Evolutionary conservation across 1,140 invertebrate genomes (phyloP).

Genomic region (Papilio polyxenes): DNA sequence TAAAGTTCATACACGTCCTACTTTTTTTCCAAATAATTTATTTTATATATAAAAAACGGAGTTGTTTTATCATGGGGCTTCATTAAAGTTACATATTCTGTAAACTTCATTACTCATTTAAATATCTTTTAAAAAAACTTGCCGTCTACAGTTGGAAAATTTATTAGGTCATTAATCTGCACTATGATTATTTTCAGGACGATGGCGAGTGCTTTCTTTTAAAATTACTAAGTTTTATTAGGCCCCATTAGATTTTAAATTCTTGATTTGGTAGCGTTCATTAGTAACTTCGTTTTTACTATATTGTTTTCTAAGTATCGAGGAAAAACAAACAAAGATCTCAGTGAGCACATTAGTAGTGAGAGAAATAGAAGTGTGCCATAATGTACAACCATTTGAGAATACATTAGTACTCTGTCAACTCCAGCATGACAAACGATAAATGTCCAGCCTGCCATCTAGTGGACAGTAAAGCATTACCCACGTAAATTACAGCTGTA

Average conservation of each 20-base stretch:
- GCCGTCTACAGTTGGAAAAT: background rate
- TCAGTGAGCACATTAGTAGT: constrained; percentile 21
- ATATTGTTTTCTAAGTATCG: background rate
- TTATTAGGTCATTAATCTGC: background rate
- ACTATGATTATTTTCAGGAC: background rate
- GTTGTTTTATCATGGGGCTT: background rate
- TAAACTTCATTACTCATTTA: background rate
- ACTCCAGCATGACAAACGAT: constrained; percentile 36
- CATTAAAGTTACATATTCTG: background rate
- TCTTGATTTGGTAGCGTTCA: background rate
- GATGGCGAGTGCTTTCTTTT: background rate
- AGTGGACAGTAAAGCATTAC: constrained; percentile 27
- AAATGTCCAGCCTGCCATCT: constrained; percentile 24
- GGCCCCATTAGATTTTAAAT: background rate
- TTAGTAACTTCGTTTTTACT: background rate
- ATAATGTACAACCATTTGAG: constrained; percentile 14
- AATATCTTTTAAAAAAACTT: too few species aligned
- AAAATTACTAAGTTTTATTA: background rate
- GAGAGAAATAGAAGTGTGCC: background rate
- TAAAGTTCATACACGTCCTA: background rate
- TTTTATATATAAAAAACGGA: background rate
- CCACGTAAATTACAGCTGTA: constrained; percentile 4
- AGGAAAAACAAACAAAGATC: background rate
- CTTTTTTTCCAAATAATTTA: background rate
- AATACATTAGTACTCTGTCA: constrained; percentile 39